Evolutionary conservation across 2,113 vertebrate species (phyloP).

Genomic region (Salvelinus fontinalis): DNA sequence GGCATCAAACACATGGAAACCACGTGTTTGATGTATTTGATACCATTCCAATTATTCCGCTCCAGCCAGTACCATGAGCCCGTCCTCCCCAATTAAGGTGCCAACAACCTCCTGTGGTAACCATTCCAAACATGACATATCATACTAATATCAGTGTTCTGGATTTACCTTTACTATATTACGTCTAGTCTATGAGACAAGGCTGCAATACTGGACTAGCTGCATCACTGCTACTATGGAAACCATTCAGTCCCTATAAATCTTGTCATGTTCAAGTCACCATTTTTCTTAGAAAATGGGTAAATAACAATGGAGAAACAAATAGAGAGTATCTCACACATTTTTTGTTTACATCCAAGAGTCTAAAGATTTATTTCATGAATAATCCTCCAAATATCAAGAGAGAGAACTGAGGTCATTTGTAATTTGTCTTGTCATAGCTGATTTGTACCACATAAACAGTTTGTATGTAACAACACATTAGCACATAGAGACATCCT

Average conservation of each 20-base stretch:
- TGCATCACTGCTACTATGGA: neutral
- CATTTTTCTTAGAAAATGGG: neutral
- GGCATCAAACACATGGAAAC: too few species aligned
- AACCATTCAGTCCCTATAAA: neutral
- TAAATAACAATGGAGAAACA: neutral
- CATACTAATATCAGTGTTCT: too few species aligned
- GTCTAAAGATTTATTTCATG: neutral
- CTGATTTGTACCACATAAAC: neutral
- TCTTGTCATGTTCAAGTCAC: neutral
- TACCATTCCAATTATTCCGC: too few species aligned
- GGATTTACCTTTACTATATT: too few species aligned
- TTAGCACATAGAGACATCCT: neutral
- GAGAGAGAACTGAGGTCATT: neutral
- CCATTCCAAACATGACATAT: too few species aligned
- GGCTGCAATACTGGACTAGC: neutral
- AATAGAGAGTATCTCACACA: neutral
- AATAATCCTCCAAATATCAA: neutral
- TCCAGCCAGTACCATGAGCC: too few species aligned
- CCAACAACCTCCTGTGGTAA: too few species aligned
- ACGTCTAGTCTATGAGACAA: too few species aligned
- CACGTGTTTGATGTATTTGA: too few species aligned
- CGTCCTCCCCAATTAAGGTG: too few species aligned
- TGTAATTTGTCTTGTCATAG: neutral
- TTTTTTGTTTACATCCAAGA: neutral
- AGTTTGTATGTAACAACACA: neutral